A percentile compares a stretch with the other conserved stretches of the same genome.
Conservation (phyloP, 2,113 vertebrate species). For the Syrmaticus mikado region DNA sequence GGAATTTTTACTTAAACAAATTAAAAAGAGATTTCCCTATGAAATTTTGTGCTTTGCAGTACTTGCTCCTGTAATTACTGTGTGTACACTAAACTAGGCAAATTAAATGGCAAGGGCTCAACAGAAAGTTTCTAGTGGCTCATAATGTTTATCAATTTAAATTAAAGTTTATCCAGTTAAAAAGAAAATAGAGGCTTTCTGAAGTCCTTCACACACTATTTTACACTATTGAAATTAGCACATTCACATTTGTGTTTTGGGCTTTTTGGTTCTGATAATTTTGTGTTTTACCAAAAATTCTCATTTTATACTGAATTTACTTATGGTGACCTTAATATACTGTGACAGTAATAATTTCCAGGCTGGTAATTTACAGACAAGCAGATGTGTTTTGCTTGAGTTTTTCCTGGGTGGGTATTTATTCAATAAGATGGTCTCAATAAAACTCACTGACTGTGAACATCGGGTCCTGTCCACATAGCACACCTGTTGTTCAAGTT, state of each 20-base stretch:
- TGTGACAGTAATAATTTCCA: background rate
- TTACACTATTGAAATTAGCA: background rate
- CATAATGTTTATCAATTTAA: background rate
- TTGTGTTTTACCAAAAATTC: background rate
- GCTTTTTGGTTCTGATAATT: background rate
- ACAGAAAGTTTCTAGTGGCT: background rate
- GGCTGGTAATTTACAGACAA: background rate
- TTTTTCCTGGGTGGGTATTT: background rate
- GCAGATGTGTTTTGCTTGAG: background rate
- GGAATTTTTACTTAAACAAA: background rate
- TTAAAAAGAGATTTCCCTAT: background rate
- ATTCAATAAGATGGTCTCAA: background rate
- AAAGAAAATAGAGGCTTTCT: background rate
- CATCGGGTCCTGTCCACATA: background rate
- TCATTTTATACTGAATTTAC: background rate
- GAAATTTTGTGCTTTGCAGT: background rate
- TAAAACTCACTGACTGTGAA: background rate
- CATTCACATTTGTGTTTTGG: background rate
- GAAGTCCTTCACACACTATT: background rate
- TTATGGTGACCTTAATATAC: background rate
- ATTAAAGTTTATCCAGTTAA: conserved; percentile 7
- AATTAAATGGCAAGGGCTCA: background rate
- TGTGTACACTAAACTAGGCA: background rate
- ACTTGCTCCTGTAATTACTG: background rate
- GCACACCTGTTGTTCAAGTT: background rate